Base-by-base conservation (phyloP, 2,113 vertebrate species). In the Engystomops pustulosus region DNA sequence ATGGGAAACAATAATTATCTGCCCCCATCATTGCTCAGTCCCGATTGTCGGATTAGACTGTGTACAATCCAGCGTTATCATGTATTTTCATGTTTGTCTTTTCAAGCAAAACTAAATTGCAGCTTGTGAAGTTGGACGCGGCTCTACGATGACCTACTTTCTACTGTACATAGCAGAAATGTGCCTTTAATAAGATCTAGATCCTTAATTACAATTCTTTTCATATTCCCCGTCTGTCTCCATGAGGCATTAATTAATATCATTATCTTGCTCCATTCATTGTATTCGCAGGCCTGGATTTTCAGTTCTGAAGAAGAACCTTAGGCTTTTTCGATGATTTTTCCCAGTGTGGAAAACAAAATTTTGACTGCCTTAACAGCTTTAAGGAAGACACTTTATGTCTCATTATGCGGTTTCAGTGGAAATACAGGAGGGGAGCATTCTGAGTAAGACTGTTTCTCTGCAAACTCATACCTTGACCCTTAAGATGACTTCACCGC, bases 141-240 rank as follows among this genome's bases (percentile, higher is more conserved):
- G 51, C 36, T 20, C 32, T 23, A 38, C 4, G 74, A 32, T 78
- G 75, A 78, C 75, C 75, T 78, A 78, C 75, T 78, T 77, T 78
- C 49, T 32, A 41, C 38, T 8, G 38, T 41, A 78, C 7, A 36
- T 11, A 11, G n/a, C 23, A 45, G 62, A 12, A 23, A 53, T 51
- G 27, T 47, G 44, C 62, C 14, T 80, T 68, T 69, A 80, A 69
- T 80, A 60, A 49, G 79, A 69, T 51, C 62, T 69, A 47, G 62
- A 69, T 36, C 51, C n/a, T 78, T 78, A 78, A 78, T 78, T 78
- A 78, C 75, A 60, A 78, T 60, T 55, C 74, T n/a, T 78, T 78
- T 78, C 53, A 78, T 78, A 58, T 58, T 77, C 55, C 36, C 60
- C 4, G 51, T 55, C n/a, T 55, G 75, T 60, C 55, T 78, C 51